Evolutionary conservation across 2,888 invertebrate genomes (phyloP).

Genomic region (Torymus aiolomorphi): DNA sequence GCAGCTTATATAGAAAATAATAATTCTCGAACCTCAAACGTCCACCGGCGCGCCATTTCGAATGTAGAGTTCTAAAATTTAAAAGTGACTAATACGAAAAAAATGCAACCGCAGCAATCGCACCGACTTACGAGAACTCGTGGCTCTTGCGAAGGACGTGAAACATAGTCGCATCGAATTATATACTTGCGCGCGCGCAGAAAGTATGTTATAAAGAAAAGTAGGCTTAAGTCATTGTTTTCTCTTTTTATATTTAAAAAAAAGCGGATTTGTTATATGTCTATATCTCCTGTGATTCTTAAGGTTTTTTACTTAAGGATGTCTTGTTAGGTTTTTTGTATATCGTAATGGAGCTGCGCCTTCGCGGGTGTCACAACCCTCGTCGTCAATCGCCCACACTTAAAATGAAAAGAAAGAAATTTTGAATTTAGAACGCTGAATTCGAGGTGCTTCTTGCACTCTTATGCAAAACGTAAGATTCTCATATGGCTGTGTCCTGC

Average conservation of each 20-base stretch:
- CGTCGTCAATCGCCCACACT: no score
- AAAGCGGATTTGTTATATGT: slow-evolving; percentile 20
- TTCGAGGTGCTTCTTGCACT: slow-evolving; percentile 50
- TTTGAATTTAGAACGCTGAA: slow-evolving; percentile 51
- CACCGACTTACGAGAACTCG: background rate
- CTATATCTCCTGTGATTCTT: slow-evolving; percentile 33
- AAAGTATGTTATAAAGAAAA: slow-evolving; percentile 16
- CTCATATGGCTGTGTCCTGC: slow-evolving; percentile 56
- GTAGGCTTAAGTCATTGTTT: slow-evolving; percentile 24
- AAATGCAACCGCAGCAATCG: background rate
- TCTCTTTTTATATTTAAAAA: slow-evolving; percentile 12
- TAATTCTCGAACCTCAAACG: slow-evolving; percentile 60
- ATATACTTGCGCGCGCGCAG: background rate
- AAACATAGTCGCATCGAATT: slow-evolving; percentile 18
- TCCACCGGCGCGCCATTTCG: slow-evolving; percentile 34
- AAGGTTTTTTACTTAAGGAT: slow-evolving; percentile 30
- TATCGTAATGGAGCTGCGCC: background rate
- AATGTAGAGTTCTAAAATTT: slow-evolving; percentile 55
- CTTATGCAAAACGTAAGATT: slow-evolving; percentile 56
- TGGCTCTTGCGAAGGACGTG: slow-evolving; percentile 1
- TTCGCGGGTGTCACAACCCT: slow-evolving; percentile 12
- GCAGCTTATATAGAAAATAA: slow-evolving; percentile 39
- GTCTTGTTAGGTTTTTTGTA: slow-evolving; percentile 20
- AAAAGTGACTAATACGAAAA: slow-evolving; percentile 14
- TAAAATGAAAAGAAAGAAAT: slow-evolving; percentile 7